Conservation (phyloP, 2,888 invertebrate genomes). For the Augochlorella aurata region DNA sequence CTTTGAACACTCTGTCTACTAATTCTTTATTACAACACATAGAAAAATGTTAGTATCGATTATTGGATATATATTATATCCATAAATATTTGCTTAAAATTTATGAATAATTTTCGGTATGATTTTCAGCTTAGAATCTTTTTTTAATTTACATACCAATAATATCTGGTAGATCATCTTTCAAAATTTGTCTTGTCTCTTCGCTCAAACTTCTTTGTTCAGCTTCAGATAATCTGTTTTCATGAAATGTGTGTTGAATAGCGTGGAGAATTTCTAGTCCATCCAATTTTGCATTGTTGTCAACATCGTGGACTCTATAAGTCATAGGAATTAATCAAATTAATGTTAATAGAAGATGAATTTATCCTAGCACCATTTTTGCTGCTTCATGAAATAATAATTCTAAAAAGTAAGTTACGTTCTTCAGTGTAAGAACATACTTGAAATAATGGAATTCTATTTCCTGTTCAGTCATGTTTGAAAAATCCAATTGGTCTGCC, state of each 20-base stretch:
- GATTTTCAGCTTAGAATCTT: too few relatives aligned
- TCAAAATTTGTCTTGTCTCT: slow-evolving; percentile 35
- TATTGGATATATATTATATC: not conserved
- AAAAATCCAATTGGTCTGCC: slow-evolving; percentile 85
- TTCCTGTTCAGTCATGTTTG: slow-evolving; percentile 92
- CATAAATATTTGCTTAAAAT: not conserved
- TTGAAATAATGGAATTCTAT: slow-evolving; percentile 93
- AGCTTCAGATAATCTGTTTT: slow-evolving; percentile 66
- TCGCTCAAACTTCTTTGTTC: slow-evolving; percentile 68
- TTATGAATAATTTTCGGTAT: not conserved
- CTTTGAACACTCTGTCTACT: slow-evolving; percentile 91
- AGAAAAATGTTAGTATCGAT: slow-evolving; percentile 15
- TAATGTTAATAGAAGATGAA: not conserved
- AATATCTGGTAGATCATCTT: slow-evolving; percentile 70
- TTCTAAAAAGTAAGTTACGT: not conserved
- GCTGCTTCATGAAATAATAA: not conserved
- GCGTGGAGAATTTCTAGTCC: slow-evolving; percentile 94
- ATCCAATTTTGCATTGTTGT: slow-evolving; percentile 94
- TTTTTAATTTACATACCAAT: slow-evolving; percentile 66
- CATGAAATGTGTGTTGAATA: slow-evolving; percentile 89
- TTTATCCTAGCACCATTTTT: not conserved
- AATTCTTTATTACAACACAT: slow-evolving; percentile 85
- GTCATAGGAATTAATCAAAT: not conserved
- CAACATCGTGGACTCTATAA: slow-evolving; percentile 90
- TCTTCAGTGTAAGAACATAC: slow-evolving; percentile 72